phyloP scores from a whole-genome alignment of 1,140 invertebrate genomes.

The Sinonovacula constricta region DNA sequence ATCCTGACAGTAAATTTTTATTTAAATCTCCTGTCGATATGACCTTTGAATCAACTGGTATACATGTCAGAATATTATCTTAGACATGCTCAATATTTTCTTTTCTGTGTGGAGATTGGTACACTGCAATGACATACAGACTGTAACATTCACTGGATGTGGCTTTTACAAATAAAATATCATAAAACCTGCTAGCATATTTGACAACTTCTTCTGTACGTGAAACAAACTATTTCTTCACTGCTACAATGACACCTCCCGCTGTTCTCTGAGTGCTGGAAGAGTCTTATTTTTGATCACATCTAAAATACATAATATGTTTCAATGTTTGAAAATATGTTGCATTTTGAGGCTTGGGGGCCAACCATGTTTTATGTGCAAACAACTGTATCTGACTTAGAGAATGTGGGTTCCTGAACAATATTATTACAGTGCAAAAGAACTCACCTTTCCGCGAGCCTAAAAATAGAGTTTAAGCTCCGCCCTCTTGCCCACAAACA shows the following conservation, averaged over 20 bases:
- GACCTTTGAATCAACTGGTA: not conserved
- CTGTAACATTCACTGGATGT: not conserved
- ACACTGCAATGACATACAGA: not conserved
- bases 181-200: not conserved
- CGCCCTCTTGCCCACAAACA: no score
- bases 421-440: not conserved
- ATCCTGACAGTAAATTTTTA: not conserved
- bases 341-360: not conserved
- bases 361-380: conserved; percentile 21
- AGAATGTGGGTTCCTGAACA: not conserved
- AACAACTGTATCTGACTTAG: conserved; percentile 8
- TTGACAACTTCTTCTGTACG: no score
- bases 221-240: no score
- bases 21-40: no score
- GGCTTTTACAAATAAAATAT: not conserved
- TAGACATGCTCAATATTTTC: not conserved
- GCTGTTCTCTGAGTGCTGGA: not conserved
- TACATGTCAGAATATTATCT: not conserved
- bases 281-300: not conserved
- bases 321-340: not conserved
- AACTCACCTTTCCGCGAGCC: no score
- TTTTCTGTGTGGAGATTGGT: not conserved
- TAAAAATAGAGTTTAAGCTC: no score
- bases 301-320: not conserved
- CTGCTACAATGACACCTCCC: not conserved